Base-by-base conservation (phyloP, 2,888 invertebrate species). In the Hecatera dysodea region DNA sequence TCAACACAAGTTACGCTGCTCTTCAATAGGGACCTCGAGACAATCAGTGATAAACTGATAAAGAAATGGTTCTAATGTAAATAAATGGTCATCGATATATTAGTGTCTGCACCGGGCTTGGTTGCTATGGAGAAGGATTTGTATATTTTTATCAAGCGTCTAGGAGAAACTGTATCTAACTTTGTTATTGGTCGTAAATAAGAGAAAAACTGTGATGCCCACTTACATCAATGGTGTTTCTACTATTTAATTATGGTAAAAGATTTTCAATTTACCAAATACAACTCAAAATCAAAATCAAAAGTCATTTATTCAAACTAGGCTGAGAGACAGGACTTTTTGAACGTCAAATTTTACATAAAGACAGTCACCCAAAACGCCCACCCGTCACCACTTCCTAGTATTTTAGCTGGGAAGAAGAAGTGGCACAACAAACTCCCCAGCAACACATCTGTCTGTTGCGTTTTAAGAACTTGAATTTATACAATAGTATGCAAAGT, bases 31-130 rank as follows among this genome's bases (percentile, higher is more conserved):
- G 78, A 82, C 84, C 87, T 88, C 92, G 87, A 93, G 93, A 94
- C 94, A 94, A 95, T 94, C 92, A 88, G 88, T 92, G 94, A 94
- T 95, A 95, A 93, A 95, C 93, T 92, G 93, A 93, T 95, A 94
- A 93, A 95, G 95, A 95, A 95, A 94, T 92, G 94, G 89, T 93
- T 88, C 93, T 95, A 95, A 95, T 96, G 94, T 95, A 95, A 95
- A 95, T 95, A 96, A 95, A 95, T 96, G 92, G 90, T 88, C 90
- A 91, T 88, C 93, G 88, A 96, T 96, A 93, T 94, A 83, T 96
- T 94, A 92, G 89, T 91, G 95, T 95, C 95, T 80, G 85, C 72
- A 71, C 76, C 73, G 68, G 62, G 87, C 57, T 78, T 72, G 27
- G 19, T 48, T 75, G 80, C 15, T 67, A 68, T 90, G 90, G 93